Evolutionary conservation across 1,140 invertebrate species (phyloP).

Genomic region (Carcinoscorpius rotundicauda): DNA sequence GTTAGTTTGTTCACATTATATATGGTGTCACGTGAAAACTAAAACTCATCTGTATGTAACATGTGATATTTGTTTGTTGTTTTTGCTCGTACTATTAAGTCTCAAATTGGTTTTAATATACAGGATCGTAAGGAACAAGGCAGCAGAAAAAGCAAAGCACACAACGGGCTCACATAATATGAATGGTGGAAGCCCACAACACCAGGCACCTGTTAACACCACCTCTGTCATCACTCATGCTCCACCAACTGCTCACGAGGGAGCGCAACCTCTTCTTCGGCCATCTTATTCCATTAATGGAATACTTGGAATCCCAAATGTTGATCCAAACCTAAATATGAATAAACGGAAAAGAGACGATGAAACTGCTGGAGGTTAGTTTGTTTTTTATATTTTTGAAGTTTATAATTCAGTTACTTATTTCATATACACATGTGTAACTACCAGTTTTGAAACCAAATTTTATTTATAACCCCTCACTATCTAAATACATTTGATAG

Average conservation of each 20-base stretch:
- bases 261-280: slow-evolving; percentile 33
- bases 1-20: no score
- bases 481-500: no score
- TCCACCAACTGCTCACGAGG: slow-evolving; percentile 50
- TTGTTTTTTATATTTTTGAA: no score
- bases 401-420: no score
- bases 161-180: background rate
- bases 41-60: no score
- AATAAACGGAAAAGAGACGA: slow-evolving; percentile 55
- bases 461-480: no score
- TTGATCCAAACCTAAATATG: slow-evolving; percentile 52
- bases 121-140: slow-evolving; percentile 92
- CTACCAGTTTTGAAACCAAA: no score
- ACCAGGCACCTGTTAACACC: slow-evolving; percentile 10
- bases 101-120: slow-evolving; percentile 24
- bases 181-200: slow-evolving; percentile 16
- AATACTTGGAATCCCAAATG: slow-evolving; percentile 72
- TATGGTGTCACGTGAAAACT: no score
- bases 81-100: no score
- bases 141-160: slow-evolving; percentile 80
- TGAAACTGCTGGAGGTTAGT: background rate
- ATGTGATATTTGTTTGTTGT: no score
- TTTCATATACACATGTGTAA: no score
- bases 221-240: slow-evolving; percentile 31
- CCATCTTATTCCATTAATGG: slow-evolving; percentile 85